Evolutionary conservation across 2,113 vertebrate species (phyloP).

Genomic region (Sturnira hondurensis): DNA sequence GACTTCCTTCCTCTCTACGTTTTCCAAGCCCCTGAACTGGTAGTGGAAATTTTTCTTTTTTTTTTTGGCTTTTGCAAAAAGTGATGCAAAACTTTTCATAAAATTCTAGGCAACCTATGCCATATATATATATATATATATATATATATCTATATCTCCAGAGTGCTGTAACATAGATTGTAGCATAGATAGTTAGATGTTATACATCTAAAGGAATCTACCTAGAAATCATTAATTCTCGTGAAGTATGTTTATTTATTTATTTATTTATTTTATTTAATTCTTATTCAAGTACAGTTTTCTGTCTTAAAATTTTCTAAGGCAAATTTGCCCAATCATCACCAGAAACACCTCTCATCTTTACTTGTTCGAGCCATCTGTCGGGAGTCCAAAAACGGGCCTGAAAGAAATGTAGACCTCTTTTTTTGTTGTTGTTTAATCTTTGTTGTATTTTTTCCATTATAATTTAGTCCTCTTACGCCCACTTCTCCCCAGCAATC

Average conservation of each 20-base stretch:
- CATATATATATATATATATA: neutral
- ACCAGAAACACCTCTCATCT: neutral
- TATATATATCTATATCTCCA: neutral
- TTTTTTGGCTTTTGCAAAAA: no score
- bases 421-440: neutral
- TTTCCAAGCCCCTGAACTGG: neutral
- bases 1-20: neutral
- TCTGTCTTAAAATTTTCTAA: neutral
- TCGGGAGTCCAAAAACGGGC: neutral
- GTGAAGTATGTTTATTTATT: constrained; percentile 7
- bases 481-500: no score
- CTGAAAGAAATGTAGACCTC: neutral
- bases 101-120: neutral
- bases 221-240: constrained; percentile 55
- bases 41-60: neutral
- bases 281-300: no score
- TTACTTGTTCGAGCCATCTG: neutral
- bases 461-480: no score
- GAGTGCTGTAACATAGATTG: neutral
- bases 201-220: constrained; percentile 59
- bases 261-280: no score
- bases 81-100: neutral
- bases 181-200: neutral
- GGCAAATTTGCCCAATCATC: neutral
- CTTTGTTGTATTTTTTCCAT: no score